These are phyloP conservation scores for Gracilinanus agilis DNA, from an alignment of 2,113 vertebrate species.

Conservation along the genomic window DNA sequence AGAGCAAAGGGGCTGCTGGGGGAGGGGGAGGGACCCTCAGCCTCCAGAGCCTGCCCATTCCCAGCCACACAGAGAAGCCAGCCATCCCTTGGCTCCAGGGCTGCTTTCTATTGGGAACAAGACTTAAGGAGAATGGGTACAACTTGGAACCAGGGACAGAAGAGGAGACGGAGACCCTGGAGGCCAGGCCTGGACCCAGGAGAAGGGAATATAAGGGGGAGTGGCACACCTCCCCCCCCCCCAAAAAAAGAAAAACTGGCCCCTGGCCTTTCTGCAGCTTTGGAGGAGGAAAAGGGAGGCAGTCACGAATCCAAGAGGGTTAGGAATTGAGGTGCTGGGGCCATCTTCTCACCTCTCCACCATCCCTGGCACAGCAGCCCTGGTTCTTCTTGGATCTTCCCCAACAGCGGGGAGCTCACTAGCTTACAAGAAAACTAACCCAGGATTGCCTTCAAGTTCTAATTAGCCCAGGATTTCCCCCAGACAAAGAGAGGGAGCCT, in stretches of 20 bases:
- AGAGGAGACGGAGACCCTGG: neutral
- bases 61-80: neutral
- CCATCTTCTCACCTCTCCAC: neutral
- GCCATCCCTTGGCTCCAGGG: neutral
- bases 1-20: slow-evolving; percentile 15
- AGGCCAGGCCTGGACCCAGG: neutral
- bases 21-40: neutral
- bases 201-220: neutral
- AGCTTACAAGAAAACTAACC: neutral
- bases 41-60: neutral
- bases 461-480: neutral
- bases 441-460: neutral
- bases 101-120: no score
- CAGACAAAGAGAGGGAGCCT: neutral
- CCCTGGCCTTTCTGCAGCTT: neutral
- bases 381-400: neutral
- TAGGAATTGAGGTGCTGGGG: neutral
- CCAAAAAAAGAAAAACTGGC: neutral
- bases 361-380: neutral
- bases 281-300: neutral
- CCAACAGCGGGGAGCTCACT: neutral
- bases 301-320: neutral
- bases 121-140: neutral
- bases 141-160: neutral
- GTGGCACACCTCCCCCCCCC: neutral